Evolutionary conservation across 2,113 vertebrate genomes (phyloP), one percentile per base, ranked within the genome.

Genomic region (Melierax canorus): DNA sequence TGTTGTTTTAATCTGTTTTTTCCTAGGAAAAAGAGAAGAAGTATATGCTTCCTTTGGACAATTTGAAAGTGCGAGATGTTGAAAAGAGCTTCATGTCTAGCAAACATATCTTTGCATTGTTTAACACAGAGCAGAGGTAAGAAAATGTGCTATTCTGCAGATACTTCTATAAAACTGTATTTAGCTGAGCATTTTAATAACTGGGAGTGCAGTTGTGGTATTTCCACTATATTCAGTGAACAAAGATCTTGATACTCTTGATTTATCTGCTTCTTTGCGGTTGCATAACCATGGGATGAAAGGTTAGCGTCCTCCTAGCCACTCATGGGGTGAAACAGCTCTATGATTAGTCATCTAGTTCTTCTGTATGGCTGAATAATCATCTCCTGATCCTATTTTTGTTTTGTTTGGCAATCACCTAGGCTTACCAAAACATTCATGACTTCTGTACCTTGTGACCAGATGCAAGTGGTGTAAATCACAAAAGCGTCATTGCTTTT

Each of bases 81-180:
- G 99, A 99, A 90, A 99, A 99, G 97, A 98, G 99, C 84, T 99
- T 99, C 94, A 99, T 99, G 99, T 99, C 99, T 88, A 99, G 98
- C 83, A 99, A 99, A 97, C 99, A 99, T 24, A 98, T 99, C 93
- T 99, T 99, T 46, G 99, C 98, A 50, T 98, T 99, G 97, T 99
- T 99, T 97, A 99, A 99, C 98, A 99, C 99, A 0, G 99, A 99
- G 69, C 99, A 99, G 98, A 99, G 99, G 99, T 99, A 96, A 98
- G 98, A 30, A 58, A 79, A 43, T 27, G 32, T 98, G 97, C 98
- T 95, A 84, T 92, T 92, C 68, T 66, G n/a, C 46, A 83, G 32
- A 29, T 39, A 15, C 6, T 46, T 56, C 8, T 62, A 11, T 62
- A 43, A 83, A 55, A 71, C 36, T 85, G 6, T 26, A 13, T 36